Base-by-base conservation (phyloP, 2,113 vertebrate genomes). In the Pelvicachromis taeniatus region DNA sequence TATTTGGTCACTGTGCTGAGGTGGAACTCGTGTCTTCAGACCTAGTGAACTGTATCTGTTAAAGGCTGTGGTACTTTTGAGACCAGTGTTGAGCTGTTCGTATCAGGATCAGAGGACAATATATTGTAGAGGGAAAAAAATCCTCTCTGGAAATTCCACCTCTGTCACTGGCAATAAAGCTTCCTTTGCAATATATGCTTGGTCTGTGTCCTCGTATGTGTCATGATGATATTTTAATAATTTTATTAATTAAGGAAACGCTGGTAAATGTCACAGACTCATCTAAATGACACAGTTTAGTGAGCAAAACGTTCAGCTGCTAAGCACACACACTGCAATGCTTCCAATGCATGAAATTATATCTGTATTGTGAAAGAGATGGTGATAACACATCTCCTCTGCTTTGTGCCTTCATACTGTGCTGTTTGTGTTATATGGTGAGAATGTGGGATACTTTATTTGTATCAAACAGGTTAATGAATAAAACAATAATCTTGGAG, bases 91-190 rank as follows among this genome's bases (percentile, higher is more conserved):
- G 81, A 90, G 87, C 86, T 91, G 92, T 94, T 92, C 38, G 53
- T 92, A 91, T 89, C 85, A 83, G 85, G 83, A 86, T 87, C 86
- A 78, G 78, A 92, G 80, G 81, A 89, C 77, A 92, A 88, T 90
- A 91, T 73, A 68, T 77, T 84, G 78, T 94, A 81, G 42, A 73
- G 89, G 88, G 38, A 61, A 78, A 77, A 63, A 83, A 54, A 17
- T 89, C 86, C 86, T 59, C 63, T 88, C 70, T 93, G 92, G 89
- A 93, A 87, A 91, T 88, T 94, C 94, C 88, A 90, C 85, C 55
- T 93, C 86, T 94, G 91, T 96, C 92, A 93, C 84, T 95, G 95
- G 95, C 95, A 96, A 96, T 96, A 96, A 96, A 96, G 95, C 92
- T 96, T 95, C 84, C 86, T 95, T 95, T 95, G 94, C 94, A 96